A percentile compares a stretch with the other conserved stretches of the same genome.
Conservation (phyloP, 2,797 vertebrate genomes). For the Taeniopygia guttata region DNA sequence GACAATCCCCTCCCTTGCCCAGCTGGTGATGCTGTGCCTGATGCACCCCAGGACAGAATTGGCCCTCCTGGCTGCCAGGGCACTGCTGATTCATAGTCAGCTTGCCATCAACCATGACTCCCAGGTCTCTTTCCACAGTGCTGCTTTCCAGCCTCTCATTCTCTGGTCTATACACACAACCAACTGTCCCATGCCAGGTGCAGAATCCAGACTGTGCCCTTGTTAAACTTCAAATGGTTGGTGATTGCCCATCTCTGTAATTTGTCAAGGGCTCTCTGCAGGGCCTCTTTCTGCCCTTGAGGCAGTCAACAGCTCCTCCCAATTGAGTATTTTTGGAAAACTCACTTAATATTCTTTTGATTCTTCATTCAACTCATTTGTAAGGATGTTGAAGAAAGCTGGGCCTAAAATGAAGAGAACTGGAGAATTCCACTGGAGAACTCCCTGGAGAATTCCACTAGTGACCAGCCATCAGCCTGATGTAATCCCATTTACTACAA, state of each 20-base stretch:
- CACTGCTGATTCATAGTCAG: rapidly evolving
- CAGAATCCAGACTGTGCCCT: not conserved
- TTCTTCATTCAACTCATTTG: not conserved
- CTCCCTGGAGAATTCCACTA: not conserved
- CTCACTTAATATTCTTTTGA: not conserved
- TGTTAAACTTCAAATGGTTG: not conserved
- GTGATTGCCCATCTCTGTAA: not conserved
- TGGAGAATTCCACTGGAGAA: not conserved
- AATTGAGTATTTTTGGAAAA: not conserved
- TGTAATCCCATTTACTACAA: not conserved
- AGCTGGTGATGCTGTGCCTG: rapidly evolving
- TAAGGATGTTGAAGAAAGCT: not conserved
- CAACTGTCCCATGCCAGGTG: rapidly evolving
- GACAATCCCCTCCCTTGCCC: not conserved
- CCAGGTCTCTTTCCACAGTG: no score
- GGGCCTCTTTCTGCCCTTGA: not conserved
- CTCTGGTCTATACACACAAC: rapidly evolving
- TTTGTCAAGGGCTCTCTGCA: not conserved
- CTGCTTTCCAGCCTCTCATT: not conserved
- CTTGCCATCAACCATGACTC: rapidly evolving
- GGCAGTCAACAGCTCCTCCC: not conserved
- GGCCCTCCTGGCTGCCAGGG: not conserved
- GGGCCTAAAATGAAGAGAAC: not conserved
- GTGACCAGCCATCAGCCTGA: not conserved
- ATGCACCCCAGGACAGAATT: rapidly evolving